These are phyloP conservation scores for Taxidea taxus DNA, from an alignment of 2,113 vertebrate genomes.

Conservation along the genomic window DNA sequence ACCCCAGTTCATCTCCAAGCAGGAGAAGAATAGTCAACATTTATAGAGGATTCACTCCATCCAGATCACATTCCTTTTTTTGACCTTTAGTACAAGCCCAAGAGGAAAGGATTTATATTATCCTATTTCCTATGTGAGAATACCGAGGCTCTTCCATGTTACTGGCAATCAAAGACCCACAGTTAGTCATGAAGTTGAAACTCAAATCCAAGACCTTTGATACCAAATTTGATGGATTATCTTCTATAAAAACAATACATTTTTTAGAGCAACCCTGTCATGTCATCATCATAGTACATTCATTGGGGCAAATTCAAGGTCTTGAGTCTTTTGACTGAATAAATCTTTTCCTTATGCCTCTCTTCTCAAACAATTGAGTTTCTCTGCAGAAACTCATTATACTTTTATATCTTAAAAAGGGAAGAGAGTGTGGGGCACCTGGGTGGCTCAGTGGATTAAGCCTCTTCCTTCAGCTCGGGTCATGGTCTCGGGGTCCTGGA, in stretches of 20 bases:
- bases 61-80: not conserved
- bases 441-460: no score
- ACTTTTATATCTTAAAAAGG: not conserved
- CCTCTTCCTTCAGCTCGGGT: no score
- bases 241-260: not conserved
- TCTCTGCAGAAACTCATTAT: not conserved
- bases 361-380: conserved; percentile 22
- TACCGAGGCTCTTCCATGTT: not conserved
- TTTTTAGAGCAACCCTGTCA: not conserved
- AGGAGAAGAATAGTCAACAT: not conserved
- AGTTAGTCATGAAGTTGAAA: not conserved
- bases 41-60: not conserved
- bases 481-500: no score
- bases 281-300: not conserved
- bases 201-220: not conserved
- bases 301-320: not conserved
- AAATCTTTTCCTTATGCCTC: not conserved
- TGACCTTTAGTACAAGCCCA: not conserved
- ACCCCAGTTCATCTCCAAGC: not conserved
- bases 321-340: not conserved
- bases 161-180: not conserved
- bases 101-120: not conserved
- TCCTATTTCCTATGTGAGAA: not conserved
- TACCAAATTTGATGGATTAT: not conserved
- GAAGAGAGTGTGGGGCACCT: not conserved